Evolutionary conservation across 2,113 vertebrate species (phyloP).

Genomic region (Tachysurus vachellii): DNA sequence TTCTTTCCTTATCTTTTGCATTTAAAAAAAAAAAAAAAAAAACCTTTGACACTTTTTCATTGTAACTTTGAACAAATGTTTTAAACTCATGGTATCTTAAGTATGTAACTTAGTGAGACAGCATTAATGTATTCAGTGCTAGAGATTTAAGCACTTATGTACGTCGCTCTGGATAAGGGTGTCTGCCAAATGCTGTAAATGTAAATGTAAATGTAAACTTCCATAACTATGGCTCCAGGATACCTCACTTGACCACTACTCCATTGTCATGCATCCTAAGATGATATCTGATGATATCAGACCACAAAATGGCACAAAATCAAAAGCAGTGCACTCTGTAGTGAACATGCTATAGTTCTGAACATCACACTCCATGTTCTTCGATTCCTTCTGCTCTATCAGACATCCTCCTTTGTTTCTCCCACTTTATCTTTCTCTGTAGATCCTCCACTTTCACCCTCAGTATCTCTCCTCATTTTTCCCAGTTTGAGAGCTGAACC

Average conservation of each 20-base stretch:
- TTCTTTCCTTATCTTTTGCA: no score
- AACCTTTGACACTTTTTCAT: no score
- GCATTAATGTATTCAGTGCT: no score
- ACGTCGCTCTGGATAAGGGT: no score
- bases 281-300: neutral
- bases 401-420: neutral
- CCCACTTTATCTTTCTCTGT: neutral
- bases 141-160: no score
- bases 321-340: neutral
- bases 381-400: neutral
- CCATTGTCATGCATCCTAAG: no score
- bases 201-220: no score
- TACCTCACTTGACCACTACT: neutral
- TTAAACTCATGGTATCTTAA: no score
- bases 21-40: no score
- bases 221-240: neutral
- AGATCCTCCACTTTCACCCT: neutral
- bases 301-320: neutral
- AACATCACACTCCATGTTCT: neutral
- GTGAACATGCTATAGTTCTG: neutral
- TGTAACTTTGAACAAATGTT: no score
- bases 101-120: no score
- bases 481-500: neutral
- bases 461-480: neutral
- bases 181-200: no score